Conservation (phyloP, 2,113 vertebrate genomes). For the Oreochromis aureus region DNA sequence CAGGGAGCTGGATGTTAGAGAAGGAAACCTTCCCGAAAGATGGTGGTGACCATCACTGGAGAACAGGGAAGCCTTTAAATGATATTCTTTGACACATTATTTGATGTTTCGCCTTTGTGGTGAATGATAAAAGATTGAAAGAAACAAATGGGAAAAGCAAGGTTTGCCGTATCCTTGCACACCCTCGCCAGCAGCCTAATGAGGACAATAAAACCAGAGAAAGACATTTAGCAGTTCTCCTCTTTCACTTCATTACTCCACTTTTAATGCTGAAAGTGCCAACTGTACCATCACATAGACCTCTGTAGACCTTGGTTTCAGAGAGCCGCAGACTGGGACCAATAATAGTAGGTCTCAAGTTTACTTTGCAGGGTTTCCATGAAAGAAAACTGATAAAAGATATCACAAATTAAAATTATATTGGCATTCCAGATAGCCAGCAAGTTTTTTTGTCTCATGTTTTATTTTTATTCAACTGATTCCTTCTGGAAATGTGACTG, state of each 20-base stretch:
- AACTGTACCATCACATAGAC: neutral
- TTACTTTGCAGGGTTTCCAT: neutral
- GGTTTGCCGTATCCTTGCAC: neutral
- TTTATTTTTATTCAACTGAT: neutral
- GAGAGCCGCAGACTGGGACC: neutral
- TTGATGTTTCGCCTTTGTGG: neutral
- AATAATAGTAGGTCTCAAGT: neutral
- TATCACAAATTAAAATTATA: neutral
- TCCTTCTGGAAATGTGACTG: neutral
- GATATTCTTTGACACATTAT: neutral
- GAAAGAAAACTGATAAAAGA: neutral
- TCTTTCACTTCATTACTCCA: neutral
- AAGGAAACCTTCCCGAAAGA: neutral
- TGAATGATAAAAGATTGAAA: neutral
- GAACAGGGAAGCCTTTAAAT: neutral
- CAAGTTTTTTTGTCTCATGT: neutral
- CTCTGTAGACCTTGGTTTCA: neutral
- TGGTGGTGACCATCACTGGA: neutral
- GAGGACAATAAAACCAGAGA: neutral
- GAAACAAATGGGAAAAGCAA: neutral
- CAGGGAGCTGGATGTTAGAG: neutral
- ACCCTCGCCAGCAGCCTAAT: neutral
- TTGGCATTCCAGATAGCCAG: constrained; percentile 3
- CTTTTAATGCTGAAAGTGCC: constrained; percentile 48
- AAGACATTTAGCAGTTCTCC: neutral